These are phyloP conservation scores for Pantherophis alleghaniensis DNA, from an alignment of 2,797 vertebrate species.

Conservation along the genomic window DNA sequence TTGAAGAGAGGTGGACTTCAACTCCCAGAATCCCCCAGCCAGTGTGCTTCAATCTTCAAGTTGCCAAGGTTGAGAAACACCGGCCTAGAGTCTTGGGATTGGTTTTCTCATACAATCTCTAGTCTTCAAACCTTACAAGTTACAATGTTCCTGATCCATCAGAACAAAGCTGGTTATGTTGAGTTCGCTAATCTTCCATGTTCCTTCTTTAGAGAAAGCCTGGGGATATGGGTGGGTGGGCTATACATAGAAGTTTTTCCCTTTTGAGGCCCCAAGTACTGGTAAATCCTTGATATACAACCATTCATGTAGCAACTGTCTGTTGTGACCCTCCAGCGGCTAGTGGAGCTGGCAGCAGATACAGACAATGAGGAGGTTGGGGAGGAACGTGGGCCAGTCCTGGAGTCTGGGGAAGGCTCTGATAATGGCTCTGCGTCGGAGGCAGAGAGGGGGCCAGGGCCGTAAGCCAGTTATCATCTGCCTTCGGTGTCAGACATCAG, in stretches of 20 bases:
- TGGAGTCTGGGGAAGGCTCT: no score
- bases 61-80: background rate
- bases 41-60: background rate
- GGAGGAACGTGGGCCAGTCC: no score
- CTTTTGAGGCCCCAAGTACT: background rate
- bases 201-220: background rate
- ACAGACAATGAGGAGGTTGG: no score
- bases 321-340: no score
- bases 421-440: accelerated
- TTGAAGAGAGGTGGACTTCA: background rate
- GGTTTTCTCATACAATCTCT: slow-evolving; percentile 10
- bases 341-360: no score
- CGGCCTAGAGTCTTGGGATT: background rate
- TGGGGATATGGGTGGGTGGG: background rate
- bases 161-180: background rate
- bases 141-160: background rate
- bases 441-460: no score
- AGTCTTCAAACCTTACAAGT: background rate
- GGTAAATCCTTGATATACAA: no score
- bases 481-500: no score
- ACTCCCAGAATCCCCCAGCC: background rate
- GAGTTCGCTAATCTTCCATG: background rate
- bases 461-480: no score
- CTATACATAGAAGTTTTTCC: no score
- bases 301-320: no score